Evolutionary conservation across 2,113 vertebrate species (phyloP).

Genomic region (Thinocorus orbignyianus): DNA sequence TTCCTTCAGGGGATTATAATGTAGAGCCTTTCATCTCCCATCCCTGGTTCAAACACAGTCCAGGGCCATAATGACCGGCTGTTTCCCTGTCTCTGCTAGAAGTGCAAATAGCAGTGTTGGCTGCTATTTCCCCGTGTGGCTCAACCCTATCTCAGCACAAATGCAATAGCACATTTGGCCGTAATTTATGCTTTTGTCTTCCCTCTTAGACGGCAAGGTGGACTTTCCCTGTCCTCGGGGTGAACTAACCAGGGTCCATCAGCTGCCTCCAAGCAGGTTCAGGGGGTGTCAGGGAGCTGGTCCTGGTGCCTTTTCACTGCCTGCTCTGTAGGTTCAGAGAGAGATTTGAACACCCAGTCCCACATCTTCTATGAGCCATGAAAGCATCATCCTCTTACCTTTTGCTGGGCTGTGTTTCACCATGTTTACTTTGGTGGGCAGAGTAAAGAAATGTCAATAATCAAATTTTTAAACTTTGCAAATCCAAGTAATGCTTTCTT

Average conservation of each 20-base stretch:
- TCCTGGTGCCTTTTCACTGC: background rate
- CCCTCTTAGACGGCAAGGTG: background rate
- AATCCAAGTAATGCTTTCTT: background rate
- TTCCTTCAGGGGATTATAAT: slow-evolving; percentile 56
- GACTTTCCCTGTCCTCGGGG: background rate
- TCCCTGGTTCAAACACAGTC: slow-evolving; percentile 30
- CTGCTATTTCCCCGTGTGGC: background rate
- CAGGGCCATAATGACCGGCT: background rate
- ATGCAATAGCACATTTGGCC: background rate
- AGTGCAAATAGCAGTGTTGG: background rate
- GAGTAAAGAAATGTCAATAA: background rate
- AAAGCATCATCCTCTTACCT: background rate
- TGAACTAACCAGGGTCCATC: background rate
- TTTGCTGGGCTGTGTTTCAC: background rate
- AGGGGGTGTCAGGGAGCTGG: background rate
- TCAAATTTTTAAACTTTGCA: background rate
- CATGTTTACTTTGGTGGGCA: background rate
- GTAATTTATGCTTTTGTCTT: background rate
- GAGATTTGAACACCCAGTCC: background rate
- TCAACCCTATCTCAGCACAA: background rate
- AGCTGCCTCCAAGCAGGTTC: background rate
- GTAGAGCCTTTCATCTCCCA: slow-evolving; percentile 29
- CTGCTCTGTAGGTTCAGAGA: background rate
- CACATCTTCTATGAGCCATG: background rate
- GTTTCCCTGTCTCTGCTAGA: background rate